A percentile compares a stretch with the other conserved stretches of the same genome.
Evolutionary conservation across 1,140 invertebrate species (phyloP).

Genomic region (Meteorus sp.): DNA sequence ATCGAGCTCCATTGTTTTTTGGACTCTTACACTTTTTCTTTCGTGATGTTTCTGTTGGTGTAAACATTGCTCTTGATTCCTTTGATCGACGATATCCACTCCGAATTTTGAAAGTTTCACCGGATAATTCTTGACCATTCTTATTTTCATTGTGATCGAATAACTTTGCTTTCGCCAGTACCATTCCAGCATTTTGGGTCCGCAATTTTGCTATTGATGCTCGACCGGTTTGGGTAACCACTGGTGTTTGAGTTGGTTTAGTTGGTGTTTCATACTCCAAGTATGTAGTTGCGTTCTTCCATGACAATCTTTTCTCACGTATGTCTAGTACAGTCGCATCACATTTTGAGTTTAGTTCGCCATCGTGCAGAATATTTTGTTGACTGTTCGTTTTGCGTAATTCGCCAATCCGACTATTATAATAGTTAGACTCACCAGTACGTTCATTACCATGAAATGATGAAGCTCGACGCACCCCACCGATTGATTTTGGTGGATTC

Average conservation of each 20-base stretch:
- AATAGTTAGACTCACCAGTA: slow-evolving; percentile 42
- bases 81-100: slow-evolving; percentile 1
- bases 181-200: slow-evolving; percentile 70
- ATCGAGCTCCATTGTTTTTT: slow-evolving; percentile 32
- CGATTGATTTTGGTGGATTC: slow-evolving; percentile 25
- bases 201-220: slow-evolving; percentile 66
- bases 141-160: slow-evolving; percentile 61
- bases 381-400: slow-evolving; percentile 48
- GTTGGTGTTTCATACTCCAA: slow-evolving; percentile 37
- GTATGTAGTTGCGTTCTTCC: slow-evolving; percentile 55
- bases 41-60: slow-evolving; percentile 9
- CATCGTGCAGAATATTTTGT: slow-evolving; percentile 32
- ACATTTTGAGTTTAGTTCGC: slow-evolving; percentile 3
- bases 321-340: slow-evolving; percentile 6
- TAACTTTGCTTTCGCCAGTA: slow-evolving; percentile 66
- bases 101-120: neutral
- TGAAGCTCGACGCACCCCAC: slow-evolving; percentile 42
- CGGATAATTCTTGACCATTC: slow-evolving; percentile 6
- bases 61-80: slow-evolving; percentile 19
- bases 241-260: slow-evolving; percentile 26
- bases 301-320: slow-evolving; percentile 37
- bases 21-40: slow-evolving; percentile 32
- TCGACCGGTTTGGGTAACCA: slow-evolving; percentile 57
- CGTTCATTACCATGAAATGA: slow-evolving; percentile 48
- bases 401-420: slow-evolving; percentile 47